Conservation (phyloP, 2,888 invertebrate genomes). For the Lasioglossum zephyrum region DNA sequence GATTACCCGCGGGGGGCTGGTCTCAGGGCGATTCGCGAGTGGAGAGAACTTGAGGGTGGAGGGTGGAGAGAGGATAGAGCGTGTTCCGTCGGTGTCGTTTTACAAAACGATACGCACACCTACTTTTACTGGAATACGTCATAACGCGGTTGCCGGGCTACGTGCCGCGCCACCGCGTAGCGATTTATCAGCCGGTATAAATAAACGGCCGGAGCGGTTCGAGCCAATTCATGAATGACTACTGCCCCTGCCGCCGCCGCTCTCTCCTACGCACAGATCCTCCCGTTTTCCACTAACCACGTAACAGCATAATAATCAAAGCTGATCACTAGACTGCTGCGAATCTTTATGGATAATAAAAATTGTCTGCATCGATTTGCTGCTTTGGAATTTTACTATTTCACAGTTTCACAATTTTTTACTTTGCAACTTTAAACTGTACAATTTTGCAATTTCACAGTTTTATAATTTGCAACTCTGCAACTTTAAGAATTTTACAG, state of each 20-base stretch:
- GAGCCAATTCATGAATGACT: slow-evolving; percentile 78
- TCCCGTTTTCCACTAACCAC: background rate
- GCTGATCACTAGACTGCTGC: no score
- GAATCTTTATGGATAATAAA: no score
- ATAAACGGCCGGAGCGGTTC: slow-evolving; percentile 73
- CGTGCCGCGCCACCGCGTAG: slow-evolving; percentile 54
- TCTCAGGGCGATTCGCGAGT: slow-evolving; percentile 2
- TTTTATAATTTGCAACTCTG: no score
- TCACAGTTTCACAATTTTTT: no score
- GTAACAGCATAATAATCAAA: no score
- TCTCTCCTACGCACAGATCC: background rate
- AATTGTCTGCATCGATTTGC: no score
- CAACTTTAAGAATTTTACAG: no score
- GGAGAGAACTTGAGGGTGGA: background rate
- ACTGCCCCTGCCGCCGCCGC: slow-evolving; percentile 24
- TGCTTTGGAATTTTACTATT: no score
- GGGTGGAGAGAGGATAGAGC: background rate
- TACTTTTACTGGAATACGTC: slow-evolving; percentile 55
- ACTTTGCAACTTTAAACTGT: no score
- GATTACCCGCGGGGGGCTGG: slow-evolving; percentile 21
- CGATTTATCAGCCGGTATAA: slow-evolving; percentile 72
- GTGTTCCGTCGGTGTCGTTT: slow-evolving; percentile 44
- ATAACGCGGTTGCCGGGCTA: slow-evolving; percentile 36
- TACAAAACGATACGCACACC: slow-evolving; percentile 39
- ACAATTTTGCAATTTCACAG: no score